Percentiles rank a stretch among this genome's conserved stretches.
These are phyloP conservation scores for Amia ocellicauda DNA, from an alignment of 2,113 vertebrate species.

Conservation along the genomic window DNA sequence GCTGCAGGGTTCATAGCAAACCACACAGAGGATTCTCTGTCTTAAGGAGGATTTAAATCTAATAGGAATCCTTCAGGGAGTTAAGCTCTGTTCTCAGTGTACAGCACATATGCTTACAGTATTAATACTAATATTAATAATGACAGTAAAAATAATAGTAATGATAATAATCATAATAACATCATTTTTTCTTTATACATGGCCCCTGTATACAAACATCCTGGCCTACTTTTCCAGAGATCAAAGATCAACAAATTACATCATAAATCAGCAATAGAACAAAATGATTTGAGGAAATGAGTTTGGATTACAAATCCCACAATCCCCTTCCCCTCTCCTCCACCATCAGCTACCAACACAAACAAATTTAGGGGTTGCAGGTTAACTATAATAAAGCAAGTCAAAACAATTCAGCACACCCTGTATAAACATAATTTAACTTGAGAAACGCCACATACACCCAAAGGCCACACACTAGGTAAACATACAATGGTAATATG, in stretches of 20 bases:
- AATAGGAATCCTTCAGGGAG: conserved; percentile 42
- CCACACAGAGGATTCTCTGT: conserved; percentile 34
- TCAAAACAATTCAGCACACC: conserved; percentile 41
- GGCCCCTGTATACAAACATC: neutral
- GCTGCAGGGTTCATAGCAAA: conserved; percentile 31
- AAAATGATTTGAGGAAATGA: conserved; percentile 19
- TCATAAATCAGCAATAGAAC: conserved; percentile 15
- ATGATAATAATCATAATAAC: conserved; percentile 7
- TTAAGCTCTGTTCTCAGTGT: conserved; percentile 27
- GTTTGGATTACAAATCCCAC: conserved; percentile 13
- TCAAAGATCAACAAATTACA: neutral
- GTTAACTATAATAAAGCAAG: conserved; percentile 39
- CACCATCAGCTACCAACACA: conserved; percentile 13
- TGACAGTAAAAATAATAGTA: conserved; percentile 9
- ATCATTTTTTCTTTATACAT: neutral
- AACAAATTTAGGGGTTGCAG: conserved; percentile 24
- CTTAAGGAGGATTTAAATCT: conserved; percentile 45
- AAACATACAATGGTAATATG: too few relatives aligned
- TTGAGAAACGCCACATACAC: conserved; percentile 44
- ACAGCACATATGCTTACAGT: neutral
- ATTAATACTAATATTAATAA: conserved; percentile 6
- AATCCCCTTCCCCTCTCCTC: neutral
- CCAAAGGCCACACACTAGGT: conserved; percentile 48
- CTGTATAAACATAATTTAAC: conserved; percentile 58
- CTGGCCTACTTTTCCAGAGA: neutral